Evolutionary conservation across 2,797 vertebrate species (phyloP).

Genomic region (Microcaecilia unicolor): DNA sequence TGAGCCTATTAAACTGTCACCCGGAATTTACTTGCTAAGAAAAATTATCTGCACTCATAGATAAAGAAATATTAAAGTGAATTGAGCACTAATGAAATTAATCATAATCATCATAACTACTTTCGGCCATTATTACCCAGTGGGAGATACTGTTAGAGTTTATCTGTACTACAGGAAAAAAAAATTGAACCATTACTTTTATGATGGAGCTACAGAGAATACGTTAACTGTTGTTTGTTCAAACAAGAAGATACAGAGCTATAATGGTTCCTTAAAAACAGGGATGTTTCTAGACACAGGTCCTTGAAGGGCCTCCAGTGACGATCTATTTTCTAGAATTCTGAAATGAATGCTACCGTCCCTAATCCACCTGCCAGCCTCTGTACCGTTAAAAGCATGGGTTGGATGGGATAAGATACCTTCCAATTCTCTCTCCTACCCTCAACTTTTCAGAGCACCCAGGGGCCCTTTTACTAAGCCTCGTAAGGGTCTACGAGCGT

Average conservation of each 20-base stretch:
- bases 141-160: slow-evolving; percentile 39
- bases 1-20: slow-evolving; percentile 72
- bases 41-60: slow-evolving; percentile 63
- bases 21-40: slow-evolving; percentile 64
- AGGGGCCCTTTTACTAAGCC: too few relatives aligned
- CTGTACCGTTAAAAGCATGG: too few relatives aligned
- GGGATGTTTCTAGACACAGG: too few relatives aligned
- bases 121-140: slow-evolving; percentile 42
- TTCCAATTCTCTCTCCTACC: too few relatives aligned
- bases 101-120: slow-evolving; percentile 41
- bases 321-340: too few relatives aligned
- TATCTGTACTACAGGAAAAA: slow-evolving; percentile 16
- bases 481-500: too few relatives aligned
- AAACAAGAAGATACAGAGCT: background rate
- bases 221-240: slow-evolving; percentile 5
- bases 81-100: slow-evolving; percentile 53
- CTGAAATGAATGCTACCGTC: too few relatives aligned
- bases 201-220: background rate
- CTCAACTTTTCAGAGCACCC: too few relatives aligned
- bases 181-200: slow-evolving; percentile 10
- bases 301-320: too few relatives aligned
- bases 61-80: slow-evolving; percentile 47
- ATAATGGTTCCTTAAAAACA: background rate
- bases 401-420: too few relatives aligned
- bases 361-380: too few relatives aligned